These are phyloP conservation scores for Ictalurus punctatus DNA, from an alignment of 2,113 vertebrate species.

Conservation along the genomic window DNA sequence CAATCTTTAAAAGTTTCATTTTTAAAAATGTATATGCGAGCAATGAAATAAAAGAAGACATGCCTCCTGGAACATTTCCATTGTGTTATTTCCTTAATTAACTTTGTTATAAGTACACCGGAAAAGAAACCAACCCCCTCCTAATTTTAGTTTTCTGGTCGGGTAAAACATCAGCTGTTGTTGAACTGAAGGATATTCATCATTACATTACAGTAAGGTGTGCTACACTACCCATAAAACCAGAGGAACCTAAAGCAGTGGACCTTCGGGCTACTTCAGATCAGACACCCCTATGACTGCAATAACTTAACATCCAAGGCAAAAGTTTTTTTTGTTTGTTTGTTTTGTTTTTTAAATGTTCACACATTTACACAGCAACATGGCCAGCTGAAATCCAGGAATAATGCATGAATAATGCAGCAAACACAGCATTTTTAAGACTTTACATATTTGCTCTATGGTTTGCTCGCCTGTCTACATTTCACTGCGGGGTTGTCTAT, in stretches of 20 bases:
- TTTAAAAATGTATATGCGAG: not conserved
- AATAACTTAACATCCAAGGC: not conserved
- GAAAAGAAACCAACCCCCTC: not conserved
- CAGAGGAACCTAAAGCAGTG: slow-evolving; percentile 1
- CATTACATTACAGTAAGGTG: not conserved
- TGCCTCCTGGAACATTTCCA: not conserved
- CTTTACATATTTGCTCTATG: not conserved
- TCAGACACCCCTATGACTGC: slow-evolving; percentile 14
- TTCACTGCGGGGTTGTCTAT: not conserved
- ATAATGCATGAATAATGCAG: not conserved
- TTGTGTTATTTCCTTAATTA: not conserved
- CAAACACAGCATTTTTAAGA: not conserved
- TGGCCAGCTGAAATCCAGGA: not conserved
- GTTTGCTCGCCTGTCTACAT: not conserved
- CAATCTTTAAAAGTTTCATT: not conserved
- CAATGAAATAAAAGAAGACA: not conserved
- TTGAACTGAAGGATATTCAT: not conserved
- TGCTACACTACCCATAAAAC: not conserved
- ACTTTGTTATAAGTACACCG: too few species aligned
- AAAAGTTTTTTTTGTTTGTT: slow-evolving; percentile 1
- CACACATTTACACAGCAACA: not conserved
- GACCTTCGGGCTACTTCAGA: slow-evolving; percentile 33
- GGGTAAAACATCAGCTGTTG: not conserved
- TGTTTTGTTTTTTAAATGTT: not conserved
- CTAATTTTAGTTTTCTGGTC: not conserved